phyloP scores from a whole-genome alignment of 2,888 invertebrate species.

The Drosophila recens region DNA sequence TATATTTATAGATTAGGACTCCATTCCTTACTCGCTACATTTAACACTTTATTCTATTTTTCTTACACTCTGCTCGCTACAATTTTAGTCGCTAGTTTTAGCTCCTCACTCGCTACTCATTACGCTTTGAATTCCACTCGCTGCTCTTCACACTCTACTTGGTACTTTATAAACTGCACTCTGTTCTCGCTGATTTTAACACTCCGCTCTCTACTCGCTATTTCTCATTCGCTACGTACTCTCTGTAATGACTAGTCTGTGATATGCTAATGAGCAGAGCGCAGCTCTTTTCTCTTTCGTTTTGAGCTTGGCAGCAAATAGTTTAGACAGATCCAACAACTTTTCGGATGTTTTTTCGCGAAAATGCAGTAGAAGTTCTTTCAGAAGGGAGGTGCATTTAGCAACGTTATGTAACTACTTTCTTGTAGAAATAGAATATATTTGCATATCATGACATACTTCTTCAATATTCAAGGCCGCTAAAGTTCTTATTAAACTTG shows the following conservation, averaged over 20 bases:
- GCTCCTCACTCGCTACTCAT: background rate
- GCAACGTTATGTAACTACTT: slow-evolving; percentile 8
- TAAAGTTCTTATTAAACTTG: slow-evolving; percentile 2
- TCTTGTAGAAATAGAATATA: slow-evolving; percentile 15
- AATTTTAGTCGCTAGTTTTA: background rate
- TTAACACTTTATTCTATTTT: background rate
- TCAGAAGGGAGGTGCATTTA: background rate
- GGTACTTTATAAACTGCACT: background rate
- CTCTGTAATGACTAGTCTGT: background rate
- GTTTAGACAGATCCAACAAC: slow-evolving; percentile 23
- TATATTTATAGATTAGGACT: too few relatives aligned
- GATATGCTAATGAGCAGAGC: slow-evolving; percentile 58
- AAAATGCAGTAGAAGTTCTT: background rate
- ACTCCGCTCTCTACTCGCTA: background rate
- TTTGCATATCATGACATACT: slow-evolving; percentile 32
- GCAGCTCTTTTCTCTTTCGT: background rate
- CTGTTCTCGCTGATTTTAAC: background rate
- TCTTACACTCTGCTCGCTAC: background rate
- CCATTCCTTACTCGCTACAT: too few relatives aligned
- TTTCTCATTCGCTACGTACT: background rate
- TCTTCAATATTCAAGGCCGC: background rate
- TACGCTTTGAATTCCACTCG: background rate
- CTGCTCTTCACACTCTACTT: background rate
- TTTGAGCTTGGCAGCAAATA: slow-evolving; percentile 7
- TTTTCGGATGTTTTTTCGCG: slow-evolving; percentile 10